Conservation (phyloP, 2,113 vertebrate genomes). For the Buteo buteo region DNA sequence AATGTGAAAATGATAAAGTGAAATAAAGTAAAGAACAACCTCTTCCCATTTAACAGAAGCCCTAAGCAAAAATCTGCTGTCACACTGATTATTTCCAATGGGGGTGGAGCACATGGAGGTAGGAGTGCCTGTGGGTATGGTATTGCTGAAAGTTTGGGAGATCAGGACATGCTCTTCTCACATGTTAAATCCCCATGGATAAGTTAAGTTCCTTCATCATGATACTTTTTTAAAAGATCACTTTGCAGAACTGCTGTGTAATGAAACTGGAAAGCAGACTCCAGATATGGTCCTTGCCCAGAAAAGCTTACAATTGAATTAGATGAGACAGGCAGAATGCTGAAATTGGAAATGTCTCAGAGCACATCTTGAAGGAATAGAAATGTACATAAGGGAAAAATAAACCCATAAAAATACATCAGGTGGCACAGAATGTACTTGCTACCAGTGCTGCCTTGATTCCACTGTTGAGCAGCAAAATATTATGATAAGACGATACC, state of each 20-base stretch:
- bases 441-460: not conserved
- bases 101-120: not conserved
- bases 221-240: not conserved
- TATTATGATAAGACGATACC: not conserved
- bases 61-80: not conserved
- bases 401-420: constrained; percentile 27
- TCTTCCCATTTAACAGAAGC: not conserved
- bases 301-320: constrained; percentile 23
- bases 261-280: not conserved
- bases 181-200: not conserved
- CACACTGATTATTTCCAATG: not conserved
- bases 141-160: not conserved
- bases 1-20: not conserved
- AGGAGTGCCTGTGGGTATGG: not conserved
- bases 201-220: not conserved
- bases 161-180: not conserved
- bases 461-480: not conserved
- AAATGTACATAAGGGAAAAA: constrained; percentile 33
- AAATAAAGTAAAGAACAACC: not conserved
- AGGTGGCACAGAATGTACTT: constrained; percentile 15
- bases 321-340: constrained; percentile 18
- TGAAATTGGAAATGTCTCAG: constrained; percentile 33
- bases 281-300: not conserved
- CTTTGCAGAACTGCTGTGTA: not conserved
- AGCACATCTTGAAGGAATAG: constrained; percentile 31